Evolutionary conservation across 2,797 vertebrate genomes (phyloP).

Genomic region (Anniella stebbinsi): DNA sequence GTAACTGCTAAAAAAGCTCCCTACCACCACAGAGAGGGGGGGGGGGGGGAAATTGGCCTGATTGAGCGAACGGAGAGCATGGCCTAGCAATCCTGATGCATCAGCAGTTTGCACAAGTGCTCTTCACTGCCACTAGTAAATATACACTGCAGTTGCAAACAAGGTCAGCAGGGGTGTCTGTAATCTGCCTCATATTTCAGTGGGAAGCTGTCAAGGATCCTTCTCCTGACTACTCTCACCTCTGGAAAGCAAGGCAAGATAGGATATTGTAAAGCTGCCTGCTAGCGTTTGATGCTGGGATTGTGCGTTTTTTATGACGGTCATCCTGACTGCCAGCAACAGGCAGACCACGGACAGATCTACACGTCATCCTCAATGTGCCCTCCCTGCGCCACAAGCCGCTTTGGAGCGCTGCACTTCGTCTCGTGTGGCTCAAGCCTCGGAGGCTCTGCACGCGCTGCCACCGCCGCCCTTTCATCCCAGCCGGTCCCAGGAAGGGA

Average conservation of each 20-base stretch:
- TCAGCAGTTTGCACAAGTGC: conserved; percentile 19
- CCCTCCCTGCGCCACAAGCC: too few species aligned
- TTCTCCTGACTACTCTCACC: conserved; percentile 22
- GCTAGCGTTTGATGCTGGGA: background rate
- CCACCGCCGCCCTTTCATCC: too few species aligned
- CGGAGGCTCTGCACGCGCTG: too few species aligned
- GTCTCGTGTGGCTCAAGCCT: too few species aligned
- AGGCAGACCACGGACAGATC: conserved; percentile 17
- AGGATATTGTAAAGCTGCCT: conserved; percentile 38
- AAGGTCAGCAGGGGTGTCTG: conserved; percentile 6
- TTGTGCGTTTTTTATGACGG: background rate
- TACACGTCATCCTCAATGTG: too few species aligned
- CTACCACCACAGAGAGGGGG: background rate
- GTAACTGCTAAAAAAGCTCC: background rate
- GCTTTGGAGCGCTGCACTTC: too few species aligned
- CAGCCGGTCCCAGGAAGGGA: too few species aligned
- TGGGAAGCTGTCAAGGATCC: conserved; percentile 18
- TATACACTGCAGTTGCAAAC: conserved; percentile 27
- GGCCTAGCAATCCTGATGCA: background rate
- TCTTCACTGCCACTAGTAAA: conserved; percentile 27
- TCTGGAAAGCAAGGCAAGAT: conserved; percentile 29
- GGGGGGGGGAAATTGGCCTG: background rate
- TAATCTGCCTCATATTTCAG: conserved; percentile 31
- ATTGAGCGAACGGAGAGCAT: conserved; percentile 3
- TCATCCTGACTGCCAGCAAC: fast-evolving